phyloP scores from a whole-genome alignment of 2,888 invertebrate species.

The Leptinotarsa rubiginosa region DNA sequence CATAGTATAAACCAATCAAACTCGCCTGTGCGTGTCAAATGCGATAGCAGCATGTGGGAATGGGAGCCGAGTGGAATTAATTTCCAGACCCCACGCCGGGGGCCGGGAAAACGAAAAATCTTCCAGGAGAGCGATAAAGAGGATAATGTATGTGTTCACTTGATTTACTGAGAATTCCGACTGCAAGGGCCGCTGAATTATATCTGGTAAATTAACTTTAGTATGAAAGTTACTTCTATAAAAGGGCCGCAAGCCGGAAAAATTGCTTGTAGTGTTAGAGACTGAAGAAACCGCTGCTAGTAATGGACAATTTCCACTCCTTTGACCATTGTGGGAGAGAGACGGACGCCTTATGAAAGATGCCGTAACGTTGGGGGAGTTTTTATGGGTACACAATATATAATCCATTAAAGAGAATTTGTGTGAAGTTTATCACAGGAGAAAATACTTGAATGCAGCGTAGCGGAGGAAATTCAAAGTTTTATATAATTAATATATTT shows the following conservation, averaged over 20 bases:
- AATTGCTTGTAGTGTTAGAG: neutral
- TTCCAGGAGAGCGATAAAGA: constrained; percentile 20
- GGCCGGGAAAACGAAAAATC: constrained; percentile 9
- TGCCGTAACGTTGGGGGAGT: neutral
- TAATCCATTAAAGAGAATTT: neutral
- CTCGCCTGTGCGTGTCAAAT: constrained; percentile 11
- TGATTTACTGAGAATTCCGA: constrained; percentile 14
- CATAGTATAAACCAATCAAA: constrained; percentile 7
- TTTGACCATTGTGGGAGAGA: neutral
- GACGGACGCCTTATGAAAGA: neutral
- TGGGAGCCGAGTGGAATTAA: constrained; percentile 14
- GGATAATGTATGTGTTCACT: constrained; percentile 16
- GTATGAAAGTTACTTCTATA: constrained; percentile 5
- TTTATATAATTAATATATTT: too few relatives aligned
- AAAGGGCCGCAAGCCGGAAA: constrained; percentile 11
- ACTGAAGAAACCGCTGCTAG: neutral
- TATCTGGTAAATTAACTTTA: constrained; percentile 15
- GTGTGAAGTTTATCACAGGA: neutral
- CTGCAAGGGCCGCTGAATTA: constrained; percentile 3
- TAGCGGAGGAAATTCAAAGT: too few relatives aligned
- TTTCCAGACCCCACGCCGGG: constrained; percentile 9
- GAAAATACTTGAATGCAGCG: too few relatives aligned
- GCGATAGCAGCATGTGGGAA: constrained; percentile 8
- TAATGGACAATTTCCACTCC: constrained; percentile 7
- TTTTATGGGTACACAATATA: neutral